These are phyloP conservation scores for Odontomachus brunneus DNA, from an alignment of 1,140 invertebrate species.

Conservation along the genomic window DNA sequence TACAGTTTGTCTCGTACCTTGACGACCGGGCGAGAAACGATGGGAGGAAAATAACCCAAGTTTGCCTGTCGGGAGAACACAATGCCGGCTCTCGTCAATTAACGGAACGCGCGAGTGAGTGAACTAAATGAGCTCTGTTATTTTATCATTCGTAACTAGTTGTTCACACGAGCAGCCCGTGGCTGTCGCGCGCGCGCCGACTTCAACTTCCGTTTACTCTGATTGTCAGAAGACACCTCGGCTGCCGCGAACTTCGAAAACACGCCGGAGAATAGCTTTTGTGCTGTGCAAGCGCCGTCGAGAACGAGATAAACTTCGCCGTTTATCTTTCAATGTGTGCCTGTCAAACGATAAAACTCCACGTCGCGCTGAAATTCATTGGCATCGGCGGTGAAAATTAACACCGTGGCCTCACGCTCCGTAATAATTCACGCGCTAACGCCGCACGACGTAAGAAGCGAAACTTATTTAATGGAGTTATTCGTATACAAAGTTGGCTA, in stretches of 20 bases:
- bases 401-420: neutral
- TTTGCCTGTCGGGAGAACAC: conserved; percentile 51
- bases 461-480: conserved; percentile 23
- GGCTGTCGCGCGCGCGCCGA: conserved; percentile 35
- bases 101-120: conserved; percentile 34
- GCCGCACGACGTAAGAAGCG: neutral
- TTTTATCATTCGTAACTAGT: conserved; percentile 67
- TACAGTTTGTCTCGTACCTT: neutral
- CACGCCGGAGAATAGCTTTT: conserved; percentile 40
- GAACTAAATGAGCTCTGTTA: conserved; percentile 62
- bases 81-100: conserved; percentile 55
- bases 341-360: conserved; percentile 40
- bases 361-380: conserved; percentile 26
- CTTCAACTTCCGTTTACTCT: conserved; percentile 56
- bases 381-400: conserved; percentile 18
- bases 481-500: conserved; percentile 15
- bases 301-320: conserved; percentile 45
- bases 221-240: conserved; percentile 50
- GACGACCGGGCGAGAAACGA: neutral
- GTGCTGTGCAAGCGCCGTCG: conserved; percentile 28
- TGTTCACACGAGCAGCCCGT: conserved; percentile 31
- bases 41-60: conserved; percentile 42
- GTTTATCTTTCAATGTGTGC: conserved; percentile 26
- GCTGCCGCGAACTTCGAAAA: conserved; percentile 50
- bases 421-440: conserved; percentile 33